Base-by-base conservation (phyloP, 2,113 vertebrate species). In the Hippocampus abdominalis region DNA sequence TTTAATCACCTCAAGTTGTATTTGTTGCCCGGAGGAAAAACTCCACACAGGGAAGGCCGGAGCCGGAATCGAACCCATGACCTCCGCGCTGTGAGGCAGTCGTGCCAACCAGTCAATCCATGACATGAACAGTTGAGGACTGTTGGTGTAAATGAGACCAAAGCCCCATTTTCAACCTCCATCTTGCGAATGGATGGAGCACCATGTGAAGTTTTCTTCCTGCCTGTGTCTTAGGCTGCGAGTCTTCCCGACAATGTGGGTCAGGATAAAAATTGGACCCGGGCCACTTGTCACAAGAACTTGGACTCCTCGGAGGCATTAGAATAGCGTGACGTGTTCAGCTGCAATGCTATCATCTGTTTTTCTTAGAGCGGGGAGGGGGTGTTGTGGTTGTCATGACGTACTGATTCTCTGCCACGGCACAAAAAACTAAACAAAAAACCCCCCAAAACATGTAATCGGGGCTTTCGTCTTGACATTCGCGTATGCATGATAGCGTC, bases 291-390 rank as follows among this genome's bases (percentile, higher is more conserved):
- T 76, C 70, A 78, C 15, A 46, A 21, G 65, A 62, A 51, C 15
- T 40, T 29, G 66, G 76, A 53, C 64, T 46, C 72, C 80, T 80
- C 15, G 1, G 54, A 68, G 53, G 69, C 82, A 77, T 86, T 69
- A 74, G 77, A 83, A 83, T 76, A 84, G 76, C 39, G 4, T 57
- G 69, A 56, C 56, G 70, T 75, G 51, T 82, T 73, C 16, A 59
- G 74, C 71, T 62, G 10, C 7, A 18, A 68, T 42, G 64, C 61
- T 71, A 74, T 83, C 64, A 36, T 79, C 51, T 78, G 66, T 25
- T 76, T 68, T 69, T 44, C 62, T 62, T 36, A 42, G n/a, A 32
- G n/a, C 8, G 40, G 65, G 15, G 25, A 1, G 36, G 27, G 44
- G 23, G n/a, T 64, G n/a, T 64, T 60, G 67, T 51, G 44, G 53